phyloP scores from a whole-genome alignment of 2,113 vertebrate species.

The Danio rerio region DNA sequence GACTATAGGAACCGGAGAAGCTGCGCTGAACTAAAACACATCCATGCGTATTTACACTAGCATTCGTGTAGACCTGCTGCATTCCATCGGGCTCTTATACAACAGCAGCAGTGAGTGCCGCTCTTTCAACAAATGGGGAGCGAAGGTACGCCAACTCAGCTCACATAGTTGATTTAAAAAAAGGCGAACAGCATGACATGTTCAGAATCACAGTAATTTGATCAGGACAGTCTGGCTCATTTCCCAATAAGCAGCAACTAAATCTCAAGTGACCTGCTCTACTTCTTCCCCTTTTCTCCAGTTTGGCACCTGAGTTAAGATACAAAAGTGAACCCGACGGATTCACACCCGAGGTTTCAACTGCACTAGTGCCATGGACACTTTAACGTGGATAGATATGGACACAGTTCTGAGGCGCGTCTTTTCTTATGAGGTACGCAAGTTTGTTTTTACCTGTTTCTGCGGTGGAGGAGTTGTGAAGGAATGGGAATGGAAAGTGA shows the following conservation, averaged over 20 bases:
- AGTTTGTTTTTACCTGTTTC: constrained; percentile 55
- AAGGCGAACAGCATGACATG: constrained; percentile 51
- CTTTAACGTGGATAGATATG: constrained; percentile 60
- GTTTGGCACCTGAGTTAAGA: constrained; percentile 84
- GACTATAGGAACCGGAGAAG: constrained; percentile 17
- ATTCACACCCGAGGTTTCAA: constrained; percentile 58
- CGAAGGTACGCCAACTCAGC: constrained; percentile 36
- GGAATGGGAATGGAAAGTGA: background rate
- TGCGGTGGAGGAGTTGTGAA: constrained; percentile 34
- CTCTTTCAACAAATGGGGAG: background rate
- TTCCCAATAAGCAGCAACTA: constrained; percentile 62
- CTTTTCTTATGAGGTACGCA: constrained; percentile 60
- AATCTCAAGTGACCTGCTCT: constrained; percentile 70
- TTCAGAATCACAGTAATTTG: constrained; percentile 63
- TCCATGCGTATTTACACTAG: constrained; percentile 38
- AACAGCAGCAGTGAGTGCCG: constrained; percentile 1
- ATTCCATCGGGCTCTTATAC: constrained; percentile 22
- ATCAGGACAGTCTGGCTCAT: constrained; percentile 60
- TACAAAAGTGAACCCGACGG: constrained; percentile 73
- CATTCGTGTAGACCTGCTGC: constrained; percentile 1
- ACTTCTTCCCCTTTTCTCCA: constrained; percentile 72
- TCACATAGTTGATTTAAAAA: constrained; percentile 43
- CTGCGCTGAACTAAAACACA: constrained; percentile 2
- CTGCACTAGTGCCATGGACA: constrained; percentile 66
- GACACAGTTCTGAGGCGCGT: constrained; percentile 55